phyloP scores from a whole-genome alignment of 2,888 invertebrate genomes.

The Nephrotoma appendiculata region DNA sequence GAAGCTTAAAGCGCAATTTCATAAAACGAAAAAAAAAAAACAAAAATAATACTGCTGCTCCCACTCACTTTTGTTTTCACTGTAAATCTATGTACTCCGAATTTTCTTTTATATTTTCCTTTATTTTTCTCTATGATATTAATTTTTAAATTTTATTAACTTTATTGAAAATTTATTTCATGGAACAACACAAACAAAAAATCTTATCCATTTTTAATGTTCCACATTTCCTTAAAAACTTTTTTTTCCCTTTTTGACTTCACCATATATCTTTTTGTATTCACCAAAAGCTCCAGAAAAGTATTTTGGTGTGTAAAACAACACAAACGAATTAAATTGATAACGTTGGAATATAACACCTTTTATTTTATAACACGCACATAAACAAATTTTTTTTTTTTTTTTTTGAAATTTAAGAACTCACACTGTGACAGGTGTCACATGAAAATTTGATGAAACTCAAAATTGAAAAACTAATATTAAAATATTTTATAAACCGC shows the following conservation, averaged over 20 bases:
- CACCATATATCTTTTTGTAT: not conserved
- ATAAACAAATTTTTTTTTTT: not conserved
- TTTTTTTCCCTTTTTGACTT: not conserved
- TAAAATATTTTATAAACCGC: not conserved
- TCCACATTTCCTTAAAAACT: not conserved
- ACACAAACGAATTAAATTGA: not conserved
- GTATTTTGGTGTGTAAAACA: not conserved
- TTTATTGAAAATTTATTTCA: not conserved
- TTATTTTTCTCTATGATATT: not conserved
- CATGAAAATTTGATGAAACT: not conserved
- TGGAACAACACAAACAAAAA: not conserved
- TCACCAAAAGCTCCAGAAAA: too few relatives aligned
- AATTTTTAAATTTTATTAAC: not conserved
- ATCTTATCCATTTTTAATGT: not conserved
- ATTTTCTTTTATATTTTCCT: not conserved
- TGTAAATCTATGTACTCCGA: not conserved
- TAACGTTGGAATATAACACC: not conserved
- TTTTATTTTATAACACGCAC: not conserved
- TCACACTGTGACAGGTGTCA: not conserved
- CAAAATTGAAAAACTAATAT: not conserved
- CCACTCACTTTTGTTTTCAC: not conserved
- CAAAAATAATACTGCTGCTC: not conserved
- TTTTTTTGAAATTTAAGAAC: not conserved
- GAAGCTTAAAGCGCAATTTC: not conserved
- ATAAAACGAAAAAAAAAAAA: not conserved